Conservation (phyloP, 2,797 vertebrate genomes). For the Echeneis naucrates region DNA sequence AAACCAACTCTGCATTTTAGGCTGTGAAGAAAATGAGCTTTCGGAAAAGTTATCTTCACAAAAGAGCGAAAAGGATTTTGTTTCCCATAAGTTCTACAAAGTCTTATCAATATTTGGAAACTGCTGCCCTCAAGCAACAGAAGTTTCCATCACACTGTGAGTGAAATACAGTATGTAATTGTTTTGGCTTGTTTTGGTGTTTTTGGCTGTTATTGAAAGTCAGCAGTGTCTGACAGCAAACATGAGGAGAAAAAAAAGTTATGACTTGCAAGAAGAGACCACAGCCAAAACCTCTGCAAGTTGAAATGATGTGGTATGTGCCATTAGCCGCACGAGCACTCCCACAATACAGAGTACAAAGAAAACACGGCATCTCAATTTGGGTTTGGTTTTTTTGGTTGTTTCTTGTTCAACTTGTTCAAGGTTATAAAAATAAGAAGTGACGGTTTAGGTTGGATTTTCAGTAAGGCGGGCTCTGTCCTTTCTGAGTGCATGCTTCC, state of each 20-base stretch:
- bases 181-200: too few species aligned
- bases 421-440: slow-evolving; percentile 7
- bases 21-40: slow-evolving; percentile 26
- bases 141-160: slow-evolving; percentile 24
- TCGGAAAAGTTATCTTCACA: slow-evolving; percentile 20
- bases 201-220: too few species aligned
- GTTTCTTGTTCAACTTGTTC: too few species aligned
- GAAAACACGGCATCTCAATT: background rate
- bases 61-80: slow-evolving; percentile 13
- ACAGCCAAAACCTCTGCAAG: background rate
- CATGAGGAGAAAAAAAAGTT: too few species aligned
- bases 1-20: slow-evolving; percentile 17
- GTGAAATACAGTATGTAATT: background rate
- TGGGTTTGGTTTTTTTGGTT: background rate
- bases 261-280: too few species aligned
- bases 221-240: too few species aligned
- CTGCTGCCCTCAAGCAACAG: background rate
- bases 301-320: background rate
- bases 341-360: background rate
- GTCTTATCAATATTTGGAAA: slow-evolving; percentile 8
- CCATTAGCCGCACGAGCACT: too few species aligned
- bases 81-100: background rate
- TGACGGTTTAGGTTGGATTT: slow-evolving; percentile 18
- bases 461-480: slow-evolving; percentile 9
- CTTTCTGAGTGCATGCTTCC: slow-evolving; percentile 14